phyloP scores from a whole-genome alignment of 2,797 vertebrate species.

The Chrosomus eos region DNA sequence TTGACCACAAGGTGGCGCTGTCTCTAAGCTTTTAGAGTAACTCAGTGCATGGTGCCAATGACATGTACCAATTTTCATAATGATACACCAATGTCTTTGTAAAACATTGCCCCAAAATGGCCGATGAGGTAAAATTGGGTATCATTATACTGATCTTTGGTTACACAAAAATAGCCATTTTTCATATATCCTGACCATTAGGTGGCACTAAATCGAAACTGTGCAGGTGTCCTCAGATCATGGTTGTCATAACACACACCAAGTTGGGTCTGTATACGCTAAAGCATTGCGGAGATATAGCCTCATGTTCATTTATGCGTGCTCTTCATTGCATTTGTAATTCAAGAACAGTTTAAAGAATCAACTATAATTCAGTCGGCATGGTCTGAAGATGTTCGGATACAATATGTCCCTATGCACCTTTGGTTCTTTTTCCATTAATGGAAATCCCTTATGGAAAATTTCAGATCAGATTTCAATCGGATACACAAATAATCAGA shows the following conservation, averaged over 20 bases:
- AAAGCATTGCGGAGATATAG: neutral
- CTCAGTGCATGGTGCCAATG: neutral
- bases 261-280: neutral
- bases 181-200: neutral
- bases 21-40: neutral
- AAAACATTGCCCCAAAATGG: neutral
- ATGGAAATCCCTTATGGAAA: no score
- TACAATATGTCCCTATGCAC: no score
- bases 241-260: no score
- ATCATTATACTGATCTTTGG: neutral
- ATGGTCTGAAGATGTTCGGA: neutral
- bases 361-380: fast-evolving
- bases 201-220: neutral
- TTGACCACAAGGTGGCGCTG: neutral
- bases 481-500: no score
- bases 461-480: no score
- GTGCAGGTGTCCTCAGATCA: neutral
- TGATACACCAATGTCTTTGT: neutral
- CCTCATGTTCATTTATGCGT: no score
- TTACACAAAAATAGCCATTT: neutral
- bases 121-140: no score
- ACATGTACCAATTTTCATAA: neutral
- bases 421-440: no score
- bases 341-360: no score
- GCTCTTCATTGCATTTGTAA: neutral